Evolutionary conservation across 2,113 vertebrate genomes (phyloP).

Genomic region (Brachionichthys hirsutus): DNA sequence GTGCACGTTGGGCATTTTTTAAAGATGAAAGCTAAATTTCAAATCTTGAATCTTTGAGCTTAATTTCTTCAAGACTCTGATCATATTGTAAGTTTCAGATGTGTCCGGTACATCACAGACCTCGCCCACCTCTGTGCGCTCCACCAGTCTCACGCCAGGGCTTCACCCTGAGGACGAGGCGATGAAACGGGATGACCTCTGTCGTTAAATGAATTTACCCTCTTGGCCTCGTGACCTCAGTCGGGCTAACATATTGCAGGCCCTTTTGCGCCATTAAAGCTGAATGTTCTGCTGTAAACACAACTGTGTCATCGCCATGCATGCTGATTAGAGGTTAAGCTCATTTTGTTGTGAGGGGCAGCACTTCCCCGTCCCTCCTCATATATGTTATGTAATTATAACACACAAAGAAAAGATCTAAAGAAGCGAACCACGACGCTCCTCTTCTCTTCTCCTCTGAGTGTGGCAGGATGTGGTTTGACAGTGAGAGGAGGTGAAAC

Average conservation of each 20-base stretch:
- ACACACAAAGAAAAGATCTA: constrained; percentile 27
- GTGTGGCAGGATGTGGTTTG: constrained; percentile 36
- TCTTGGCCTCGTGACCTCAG: constrained; percentile 32
- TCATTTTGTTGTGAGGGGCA: constrained; percentile 36
- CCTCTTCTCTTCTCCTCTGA: constrained; percentile 28
- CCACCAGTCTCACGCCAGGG: constrained; percentile 35
- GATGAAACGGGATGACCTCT: constrained; percentile 30
- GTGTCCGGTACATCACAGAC: not conserved
- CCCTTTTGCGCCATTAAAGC: not conserved
- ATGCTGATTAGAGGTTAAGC: constrained; percentile 42
- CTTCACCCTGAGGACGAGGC: constrained; percentile 12
- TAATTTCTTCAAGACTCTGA: not conserved
- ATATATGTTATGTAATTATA: constrained; percentile 28
- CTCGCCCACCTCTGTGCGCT: not conserved
- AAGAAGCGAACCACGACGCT: constrained; percentile 3
- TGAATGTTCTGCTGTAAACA: not conserved
- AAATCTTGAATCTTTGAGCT: too few relatives aligned
- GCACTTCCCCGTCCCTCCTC: not conserved
- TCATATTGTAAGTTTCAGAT: not conserved
- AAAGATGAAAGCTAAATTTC: too few relatives aligned
- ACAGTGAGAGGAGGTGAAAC: constrained; percentile 47
- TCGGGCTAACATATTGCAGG: not conserved
- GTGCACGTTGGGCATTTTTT: too few relatives aligned
- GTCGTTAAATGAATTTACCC: constrained; percentile 41
- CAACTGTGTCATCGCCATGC: constrained; percentile 17